phyloP scores from a whole-genome alignment of 2,797 vertebrate genomes.

The Emys orbicularis region DNA sequence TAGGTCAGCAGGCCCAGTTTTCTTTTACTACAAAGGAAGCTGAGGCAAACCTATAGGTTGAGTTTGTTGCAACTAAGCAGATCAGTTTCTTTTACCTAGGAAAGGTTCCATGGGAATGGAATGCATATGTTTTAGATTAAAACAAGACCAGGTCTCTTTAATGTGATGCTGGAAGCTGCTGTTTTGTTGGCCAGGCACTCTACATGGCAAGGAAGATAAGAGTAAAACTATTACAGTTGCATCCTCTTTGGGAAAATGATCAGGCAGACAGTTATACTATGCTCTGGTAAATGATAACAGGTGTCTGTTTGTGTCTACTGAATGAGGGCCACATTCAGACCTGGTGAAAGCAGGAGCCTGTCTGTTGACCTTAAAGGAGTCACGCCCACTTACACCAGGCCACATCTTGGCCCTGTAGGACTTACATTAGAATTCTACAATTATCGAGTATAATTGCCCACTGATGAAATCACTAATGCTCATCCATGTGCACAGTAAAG shows the following conservation, averaged over 20 bases:
- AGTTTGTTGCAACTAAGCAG: not conserved
- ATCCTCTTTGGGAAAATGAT: not conserved
- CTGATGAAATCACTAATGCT: not conserved
- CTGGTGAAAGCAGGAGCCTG: not conserved
- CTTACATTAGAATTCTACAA: not conserved
- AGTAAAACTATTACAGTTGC: fast-evolving
- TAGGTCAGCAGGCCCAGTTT: not conserved
- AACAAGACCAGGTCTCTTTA: not conserved
- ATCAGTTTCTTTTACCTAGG: not conserved
- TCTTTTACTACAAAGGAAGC: not conserved
- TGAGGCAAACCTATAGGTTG: not conserved
- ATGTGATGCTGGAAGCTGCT: not conserved
- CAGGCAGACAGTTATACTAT: not conserved
- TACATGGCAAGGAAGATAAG: not conserved
- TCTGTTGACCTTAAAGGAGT: not conserved
- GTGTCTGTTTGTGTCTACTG: not conserved
- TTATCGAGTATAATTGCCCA: not conserved
- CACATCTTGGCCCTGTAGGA: not conserved
- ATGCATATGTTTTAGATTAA: not conserved
- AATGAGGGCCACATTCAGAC: not conserved
- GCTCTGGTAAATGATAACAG: not conserved
- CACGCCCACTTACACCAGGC: fast-evolving
- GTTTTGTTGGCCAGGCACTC: not conserved
- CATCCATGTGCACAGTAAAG: not conserved
- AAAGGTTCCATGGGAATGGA: not conserved